Conservation (phyloP, 2,113 vertebrate species). For the Indri indri region DNA sequence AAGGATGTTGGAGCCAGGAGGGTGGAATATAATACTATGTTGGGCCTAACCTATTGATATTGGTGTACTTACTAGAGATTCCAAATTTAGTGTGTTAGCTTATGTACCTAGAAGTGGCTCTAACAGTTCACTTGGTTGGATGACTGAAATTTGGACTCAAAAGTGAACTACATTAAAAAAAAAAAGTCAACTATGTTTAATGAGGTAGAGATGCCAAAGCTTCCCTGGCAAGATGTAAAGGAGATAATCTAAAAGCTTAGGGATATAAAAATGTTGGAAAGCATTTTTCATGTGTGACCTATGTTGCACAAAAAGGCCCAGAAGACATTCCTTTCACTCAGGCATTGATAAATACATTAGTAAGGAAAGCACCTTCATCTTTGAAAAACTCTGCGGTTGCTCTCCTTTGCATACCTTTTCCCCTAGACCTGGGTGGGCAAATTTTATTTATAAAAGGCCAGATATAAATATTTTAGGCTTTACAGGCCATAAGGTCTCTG, state of each 20-base stretch:
- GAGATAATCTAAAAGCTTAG: background rate
- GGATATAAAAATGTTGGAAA: background rate
- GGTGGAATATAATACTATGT: background rate
- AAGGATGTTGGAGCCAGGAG: background rate
- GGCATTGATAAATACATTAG: background rate
- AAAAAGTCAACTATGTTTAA: background rate
- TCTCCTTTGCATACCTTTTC: background rate
- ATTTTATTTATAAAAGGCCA: background rate
- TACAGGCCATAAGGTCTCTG: background rate
- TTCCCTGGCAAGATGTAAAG: background rate
- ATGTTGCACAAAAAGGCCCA: background rate
- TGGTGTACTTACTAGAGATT: background rate
- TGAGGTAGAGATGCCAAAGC: background rate
- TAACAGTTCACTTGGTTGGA: background rate
- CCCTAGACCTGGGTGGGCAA: background rate
- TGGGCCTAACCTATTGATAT: background rate
- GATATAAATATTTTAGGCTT: background rate
- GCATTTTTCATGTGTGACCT: background rate
- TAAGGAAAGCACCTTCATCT: no score
- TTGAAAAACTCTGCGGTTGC: background rate
- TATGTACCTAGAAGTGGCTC: background rate
- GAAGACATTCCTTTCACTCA: background rate
- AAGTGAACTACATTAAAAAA: background rate
- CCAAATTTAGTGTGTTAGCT: background rate
- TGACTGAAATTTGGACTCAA: background rate